phyloP scores from a whole-genome alignment of 2,113 vertebrate species.

The Dipodomys stephensi region DNA sequence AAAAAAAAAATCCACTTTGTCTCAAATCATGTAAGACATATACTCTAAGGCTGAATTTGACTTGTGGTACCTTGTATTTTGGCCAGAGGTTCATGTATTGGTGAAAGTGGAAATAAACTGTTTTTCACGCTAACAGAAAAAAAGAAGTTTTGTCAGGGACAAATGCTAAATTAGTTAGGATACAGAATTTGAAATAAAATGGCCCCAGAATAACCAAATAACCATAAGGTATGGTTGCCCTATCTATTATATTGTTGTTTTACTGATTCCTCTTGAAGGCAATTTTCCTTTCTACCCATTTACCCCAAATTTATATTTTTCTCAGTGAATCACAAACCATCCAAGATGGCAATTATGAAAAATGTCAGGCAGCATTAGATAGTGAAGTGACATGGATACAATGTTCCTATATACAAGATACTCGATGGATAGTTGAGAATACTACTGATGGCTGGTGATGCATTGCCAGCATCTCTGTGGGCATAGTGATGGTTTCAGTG shows the following conservation, averaged over 20 bases:
- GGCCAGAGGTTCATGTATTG: constrained; percentile 81
- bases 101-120: constrained; percentile 85
- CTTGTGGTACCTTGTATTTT: constrained; percentile 79
- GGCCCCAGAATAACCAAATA: not conserved
- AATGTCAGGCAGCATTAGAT: not conserved
- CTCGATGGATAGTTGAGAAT: not conserved
- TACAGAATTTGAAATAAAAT: not conserved
- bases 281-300: not conserved
- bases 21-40: constrained; percentile 67
- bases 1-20: constrained; percentile 32
- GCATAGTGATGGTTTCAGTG: no score
- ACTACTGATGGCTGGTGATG: not conserved
- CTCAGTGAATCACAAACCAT: not conserved
- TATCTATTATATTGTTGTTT: not conserved
- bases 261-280: not conserved
- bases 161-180: not conserved
- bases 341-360: not conserved
- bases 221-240: not conserved
- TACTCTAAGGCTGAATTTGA: constrained; percentile 83
- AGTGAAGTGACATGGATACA: not conserved
- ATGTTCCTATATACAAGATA: not conserved
- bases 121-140: constrained; percentile 75
- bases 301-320: not conserved
- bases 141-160: not conserved
- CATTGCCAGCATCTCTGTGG: fast-evolving